Percentiles rank a stretch among this genome's conserved stretches.
phyloP scores from a whole-genome alignment of 1,140 invertebrate species.

The Thaumatotibia leucotreta region DNA sequence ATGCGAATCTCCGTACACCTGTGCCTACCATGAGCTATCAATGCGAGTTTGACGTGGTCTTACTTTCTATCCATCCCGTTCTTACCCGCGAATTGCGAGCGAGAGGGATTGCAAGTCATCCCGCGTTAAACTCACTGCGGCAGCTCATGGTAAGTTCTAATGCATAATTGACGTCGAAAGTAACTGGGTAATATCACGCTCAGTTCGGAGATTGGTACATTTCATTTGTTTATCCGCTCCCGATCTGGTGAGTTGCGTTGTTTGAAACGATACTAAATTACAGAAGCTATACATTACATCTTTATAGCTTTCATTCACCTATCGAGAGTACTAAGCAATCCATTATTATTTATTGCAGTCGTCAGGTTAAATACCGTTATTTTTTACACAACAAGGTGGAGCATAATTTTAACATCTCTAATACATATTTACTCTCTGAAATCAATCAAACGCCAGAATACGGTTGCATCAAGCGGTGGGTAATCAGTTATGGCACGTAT shows the following conservation, averaged over 20 bases:
- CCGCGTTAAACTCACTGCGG: no score
- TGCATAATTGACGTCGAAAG: slow-evolving; percentile 4
- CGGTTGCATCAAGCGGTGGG: slow-evolving; percentile 39
- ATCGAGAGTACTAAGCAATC: no score
- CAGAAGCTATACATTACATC: no score
- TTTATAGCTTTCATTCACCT: no score
- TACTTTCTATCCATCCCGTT: no score
- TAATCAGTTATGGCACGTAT: slow-evolving; percentile 38
- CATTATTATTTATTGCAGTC: background rate
- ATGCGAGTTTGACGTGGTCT: no score
- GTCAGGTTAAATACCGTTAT: background rate
- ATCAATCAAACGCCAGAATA: slow-evolving; percentile 46
- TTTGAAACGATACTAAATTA: no score
- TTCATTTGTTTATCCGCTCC: background rate
- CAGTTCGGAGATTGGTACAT: background rate
- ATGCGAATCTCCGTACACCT: slow-evolving; percentile 35
- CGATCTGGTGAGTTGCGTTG: background rate
- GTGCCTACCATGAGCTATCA: no score
- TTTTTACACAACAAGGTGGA: slow-evolving; percentile 18
- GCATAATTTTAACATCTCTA: slow-evolving; percentile 24
- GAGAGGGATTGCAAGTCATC: no score
- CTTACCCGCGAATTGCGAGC: no score
- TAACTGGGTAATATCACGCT: background rate
- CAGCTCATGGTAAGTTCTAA: no score
- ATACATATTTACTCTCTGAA: slow-evolving; percentile 45